Evolutionary conservation across 2,888 invertebrate genomes (phyloP).

Genomic region (Spodoptera picta): DNA sequence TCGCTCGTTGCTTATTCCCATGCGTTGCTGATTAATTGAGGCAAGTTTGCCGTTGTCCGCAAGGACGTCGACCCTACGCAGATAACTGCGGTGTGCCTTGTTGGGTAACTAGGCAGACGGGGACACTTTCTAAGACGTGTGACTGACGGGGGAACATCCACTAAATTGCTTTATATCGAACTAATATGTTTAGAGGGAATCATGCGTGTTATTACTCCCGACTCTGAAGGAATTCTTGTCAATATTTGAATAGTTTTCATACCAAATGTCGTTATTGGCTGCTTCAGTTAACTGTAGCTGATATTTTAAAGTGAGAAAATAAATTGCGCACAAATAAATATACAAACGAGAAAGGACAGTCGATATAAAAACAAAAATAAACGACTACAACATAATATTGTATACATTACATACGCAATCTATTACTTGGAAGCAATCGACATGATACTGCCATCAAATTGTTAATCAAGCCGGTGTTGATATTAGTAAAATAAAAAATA

Average conservation of each 20-base stretch:
- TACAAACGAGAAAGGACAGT: background rate
- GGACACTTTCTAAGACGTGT: conserved; percentile 66
- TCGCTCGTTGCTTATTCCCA: conserved; percentile 59
- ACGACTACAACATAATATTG: too few species aligned
- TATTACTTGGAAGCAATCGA: conserved; percentile 23
- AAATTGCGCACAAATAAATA: background rate
- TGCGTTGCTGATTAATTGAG: conserved; percentile 69
- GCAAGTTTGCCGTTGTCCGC: conserved; percentile 61
- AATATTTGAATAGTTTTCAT: conserved; percentile 33
- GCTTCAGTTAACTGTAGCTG: background rate
- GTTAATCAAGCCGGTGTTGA: conserved; percentile 34
- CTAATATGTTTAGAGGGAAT: conserved; percentile 54
- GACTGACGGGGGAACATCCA: conserved; percentile 61
- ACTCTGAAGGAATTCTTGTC: conserved; percentile 34
- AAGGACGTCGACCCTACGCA: conserved; percentile 67
- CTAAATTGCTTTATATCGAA: conserved; percentile 66
- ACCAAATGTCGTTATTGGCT: conserved; percentile 22
- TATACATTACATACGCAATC: conserved; percentile 1
- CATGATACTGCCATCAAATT: conserved; percentile 18
- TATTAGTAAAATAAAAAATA: conserved; percentile 49
- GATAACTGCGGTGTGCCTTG: conserved; percentile 61
- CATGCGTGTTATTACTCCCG: conserved; percentile 43
- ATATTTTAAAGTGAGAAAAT: too few species aligned
- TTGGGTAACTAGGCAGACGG: conserved; percentile 65
- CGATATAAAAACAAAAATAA: background rate